Evolutionary conservation across 2,113 vertebrate species (phyloP), one percentile per base, ranked within the genome.

Genomic region (Microtus richardsoni): DNA sequence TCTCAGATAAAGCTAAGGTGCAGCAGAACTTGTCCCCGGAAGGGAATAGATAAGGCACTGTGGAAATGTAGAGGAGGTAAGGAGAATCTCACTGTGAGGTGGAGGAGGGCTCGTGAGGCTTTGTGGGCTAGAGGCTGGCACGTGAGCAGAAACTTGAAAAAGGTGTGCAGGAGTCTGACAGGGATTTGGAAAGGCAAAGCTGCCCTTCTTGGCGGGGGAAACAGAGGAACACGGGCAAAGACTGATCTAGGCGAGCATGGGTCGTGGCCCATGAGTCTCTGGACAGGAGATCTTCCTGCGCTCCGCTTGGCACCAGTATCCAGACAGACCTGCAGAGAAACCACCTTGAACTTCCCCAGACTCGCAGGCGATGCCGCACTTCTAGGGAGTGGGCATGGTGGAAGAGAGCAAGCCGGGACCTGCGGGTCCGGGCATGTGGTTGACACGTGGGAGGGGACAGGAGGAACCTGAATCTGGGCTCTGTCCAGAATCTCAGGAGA

Each of bases 71-170:
- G 85, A 82, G 79, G 75, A 83, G 41, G 17, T 14, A 85, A 58
- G 70, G 86, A 86, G 62, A 73, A 80, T 28, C 24, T 91, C 49
- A 22, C 21, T 33, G 41, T 7, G 36, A 30, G 47, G 26, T 70
- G 49, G 49, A 84, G 47, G 78, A 41, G 49, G 86, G 70, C 47
- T 78, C 71, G 13, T 36, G 2, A 47, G 64, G 70, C 64, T 94
- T 83, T 95, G 73, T 90, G 66, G 60, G 86, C 71, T 68, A 91
- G 86, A 95, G 66, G 89, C 41, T 92, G 44, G 91, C 89, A 87
- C 73, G 78, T 83, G 70, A 91, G 89, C 49, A 84, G 89, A 93
- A 91, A 71, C 74, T 68, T 90, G 82, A 91, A 92, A 54, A 96
- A 94, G 80, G 64, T 49, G 68, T 66, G 54, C 49, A 47, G 71